Percentiles rank a stretch among this genome's conserved stretches.
These are phyloP conservation scores for Alethe castanea DNA, from an alignment of 2,113 vertebrate species.

Conservation along the genomic window DNA sequence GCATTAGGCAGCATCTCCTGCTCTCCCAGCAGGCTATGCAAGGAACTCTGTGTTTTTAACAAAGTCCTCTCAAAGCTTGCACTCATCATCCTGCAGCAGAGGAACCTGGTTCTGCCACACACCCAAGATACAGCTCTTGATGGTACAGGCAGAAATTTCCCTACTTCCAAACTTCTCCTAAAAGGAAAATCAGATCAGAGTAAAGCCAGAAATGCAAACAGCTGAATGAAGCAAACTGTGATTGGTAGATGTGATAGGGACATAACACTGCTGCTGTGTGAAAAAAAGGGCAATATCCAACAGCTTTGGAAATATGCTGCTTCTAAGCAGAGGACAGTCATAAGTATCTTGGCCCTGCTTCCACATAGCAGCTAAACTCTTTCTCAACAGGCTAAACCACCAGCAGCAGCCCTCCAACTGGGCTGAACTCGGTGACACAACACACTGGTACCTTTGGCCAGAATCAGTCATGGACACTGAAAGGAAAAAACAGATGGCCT, in stretches of 20 bases:
- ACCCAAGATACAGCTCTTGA: not conserved
- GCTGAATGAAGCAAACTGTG: not conserved
- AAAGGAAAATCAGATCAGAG: not conserved
- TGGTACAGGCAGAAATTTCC: not conserved
- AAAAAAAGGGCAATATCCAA: not conserved
- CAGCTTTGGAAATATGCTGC: not conserved
- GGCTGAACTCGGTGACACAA: rapidly evolving
- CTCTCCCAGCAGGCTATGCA: not conserved
- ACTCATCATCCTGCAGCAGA: not conserved
- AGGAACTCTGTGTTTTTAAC: not conserved
- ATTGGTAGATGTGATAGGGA: rapidly evolving
- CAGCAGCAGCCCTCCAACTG: not conserved
- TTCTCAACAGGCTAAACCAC: not conserved
- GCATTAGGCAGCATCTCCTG: not conserved
- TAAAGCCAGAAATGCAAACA: not conserved
- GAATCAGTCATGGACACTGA: not conserved
- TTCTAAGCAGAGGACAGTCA: not conserved
- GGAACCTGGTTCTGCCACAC: not conserved
- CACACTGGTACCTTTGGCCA: not conserved
- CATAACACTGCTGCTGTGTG: not conserved
- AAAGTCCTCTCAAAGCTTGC: rapidly evolving
- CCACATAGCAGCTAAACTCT: not conserved
- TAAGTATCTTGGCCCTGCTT: not conserved
- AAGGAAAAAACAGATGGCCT: not conserved
- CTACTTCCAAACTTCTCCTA: not conserved